Base-by-base conservation (phyloP, 2,797 vertebrate genomes). In the Sebastes oblongus region DNA sequence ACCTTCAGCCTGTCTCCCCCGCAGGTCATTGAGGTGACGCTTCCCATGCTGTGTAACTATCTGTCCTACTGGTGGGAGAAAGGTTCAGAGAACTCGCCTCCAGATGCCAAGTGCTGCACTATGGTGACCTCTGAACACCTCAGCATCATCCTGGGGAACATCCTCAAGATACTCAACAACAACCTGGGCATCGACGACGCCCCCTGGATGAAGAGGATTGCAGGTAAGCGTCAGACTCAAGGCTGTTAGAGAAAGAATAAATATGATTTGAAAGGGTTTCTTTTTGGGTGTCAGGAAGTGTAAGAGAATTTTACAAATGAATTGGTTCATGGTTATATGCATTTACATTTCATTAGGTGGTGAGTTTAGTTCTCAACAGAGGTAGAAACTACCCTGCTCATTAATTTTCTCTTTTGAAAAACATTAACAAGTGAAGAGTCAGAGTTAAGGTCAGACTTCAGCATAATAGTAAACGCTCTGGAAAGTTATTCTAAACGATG, bases 201-300 rank as follows among this genome's bases (percentile, higher is more conserved):
- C 16, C 97, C 97, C 20, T 99, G 98, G 98, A 99, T 99, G 98
- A 99, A 99, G 92, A 97, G 98, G 91, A 97, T 99, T 27, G 98
- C 98, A 94, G 98, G 98, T 95, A 24, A 66, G 74, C 4, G 2
- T 2, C 8, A 32, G 8, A 16, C 29, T 42, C 62, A 20, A 29
- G 9, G 12, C 27, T 42, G 58, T 58, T 36, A 6, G 16, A 42
- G 5, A 25, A 42, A 30, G 34, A n/a, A 61, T 4, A 25, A 18
- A 58, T 11, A 12, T 18, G 20, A 67, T 75, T 18, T 61, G 9
- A 72, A 20, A 34, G 4, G 36, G 1, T 32, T 78, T 71, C 4
- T 1, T 75, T 20, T 66, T 13, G 39, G 16, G 34, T 39, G 22
- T 64, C 3, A 16, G 27, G 7, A 29, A 50, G 29, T 29, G 8